A percentile compares a stretch with the other conserved stretches of the same genome.
Evolutionary conservation across 2,113 vertebrate genomes (phyloP).

Genomic region (human): DNA sequence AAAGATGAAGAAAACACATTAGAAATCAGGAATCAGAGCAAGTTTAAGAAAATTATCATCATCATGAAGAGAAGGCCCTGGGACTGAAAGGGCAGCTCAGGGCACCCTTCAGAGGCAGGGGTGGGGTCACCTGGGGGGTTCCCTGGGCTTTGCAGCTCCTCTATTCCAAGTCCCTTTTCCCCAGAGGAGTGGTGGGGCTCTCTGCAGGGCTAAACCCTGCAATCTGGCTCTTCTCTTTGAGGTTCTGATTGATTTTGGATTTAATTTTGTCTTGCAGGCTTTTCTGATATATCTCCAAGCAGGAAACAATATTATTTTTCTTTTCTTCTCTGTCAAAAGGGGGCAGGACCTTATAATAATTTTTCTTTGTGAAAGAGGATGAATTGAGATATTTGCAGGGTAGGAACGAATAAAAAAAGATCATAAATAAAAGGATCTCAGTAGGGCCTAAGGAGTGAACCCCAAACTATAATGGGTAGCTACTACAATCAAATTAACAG

Average conservation of each 20-base stretch:
- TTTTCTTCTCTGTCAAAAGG: constrained; percentile 55
- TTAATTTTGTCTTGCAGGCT: constrained; percentile 59
- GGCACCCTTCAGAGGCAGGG: background rate
- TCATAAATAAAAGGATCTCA: background rate
- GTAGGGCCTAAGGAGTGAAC: background rate
- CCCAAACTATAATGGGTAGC: background rate
- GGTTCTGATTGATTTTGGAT: constrained; percentile 57
- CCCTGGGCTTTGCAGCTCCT: background rate
- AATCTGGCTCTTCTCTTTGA: background rate
- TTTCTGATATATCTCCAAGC: constrained; percentile 51
- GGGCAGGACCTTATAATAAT: constrained; percentile 41
- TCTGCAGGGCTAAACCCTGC: background rate
- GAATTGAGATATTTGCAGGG: constrained; percentile 23
- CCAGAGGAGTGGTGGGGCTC: background rate
- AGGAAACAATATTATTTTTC: constrained; percentile 48
- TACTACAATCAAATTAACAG: background rate
- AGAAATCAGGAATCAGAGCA: background rate
- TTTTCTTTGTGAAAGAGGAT: constrained; percentile 47
- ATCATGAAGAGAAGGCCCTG: background rate
- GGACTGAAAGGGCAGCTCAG: fast-evolving
- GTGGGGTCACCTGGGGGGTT: background rate
- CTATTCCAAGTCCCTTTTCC: background rate
- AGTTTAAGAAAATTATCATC: background rate
- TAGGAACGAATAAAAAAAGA: constrained; percentile 9
- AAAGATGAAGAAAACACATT: background rate